Percentiles rank a stretch among this genome's conserved stretches.
These are phyloP conservation scores for Ranitomeya imitator DNA, from an alignment of 2,113 vertebrate genomes.

Conservation along the genomic window DNA sequence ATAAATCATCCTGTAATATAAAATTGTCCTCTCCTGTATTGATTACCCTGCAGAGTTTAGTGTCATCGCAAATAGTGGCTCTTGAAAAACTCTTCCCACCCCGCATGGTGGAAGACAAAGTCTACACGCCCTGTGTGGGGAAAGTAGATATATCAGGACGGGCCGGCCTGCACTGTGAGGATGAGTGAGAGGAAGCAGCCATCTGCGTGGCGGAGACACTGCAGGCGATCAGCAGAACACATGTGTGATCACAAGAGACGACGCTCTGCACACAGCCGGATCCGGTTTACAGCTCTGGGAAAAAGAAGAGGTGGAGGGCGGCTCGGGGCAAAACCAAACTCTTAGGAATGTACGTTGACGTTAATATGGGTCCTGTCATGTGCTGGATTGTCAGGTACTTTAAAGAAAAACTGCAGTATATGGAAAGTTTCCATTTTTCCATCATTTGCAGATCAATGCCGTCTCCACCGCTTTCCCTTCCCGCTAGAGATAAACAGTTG, in stretches of 20 bases:
- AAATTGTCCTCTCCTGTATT: no score
- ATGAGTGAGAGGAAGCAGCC: slow-evolving; percentile 2
- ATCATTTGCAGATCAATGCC: no score
- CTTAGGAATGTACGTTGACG: no score
- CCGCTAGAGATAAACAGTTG: no score
- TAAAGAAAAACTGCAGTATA: no score
- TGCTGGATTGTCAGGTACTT: no score
- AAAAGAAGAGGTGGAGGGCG: not conserved
- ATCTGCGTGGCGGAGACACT: not conserved
- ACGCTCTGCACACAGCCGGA: not conserved
- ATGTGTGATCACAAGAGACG: slow-evolving; percentile 9
- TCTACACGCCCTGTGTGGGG: slow-evolving; percentile 27
- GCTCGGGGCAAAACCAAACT: not conserved
- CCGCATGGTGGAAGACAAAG: not conserved
- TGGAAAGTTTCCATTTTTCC: no score
- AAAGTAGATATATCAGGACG: slow-evolving; percentile 11
- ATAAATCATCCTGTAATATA: no score
- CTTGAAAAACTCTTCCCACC: not conserved
- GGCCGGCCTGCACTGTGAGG: not conserved
- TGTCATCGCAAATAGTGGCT: no score
- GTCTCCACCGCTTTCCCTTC: no score
- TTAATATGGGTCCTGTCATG: no score
- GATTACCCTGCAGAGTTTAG: no score
- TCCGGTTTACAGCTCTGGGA: not conserved
- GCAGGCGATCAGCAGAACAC: slow-evolving; percentile 6